Base-by-base conservation (phyloP, 2,797 vertebrate species). In the Bradypodion pumilum region DNA sequence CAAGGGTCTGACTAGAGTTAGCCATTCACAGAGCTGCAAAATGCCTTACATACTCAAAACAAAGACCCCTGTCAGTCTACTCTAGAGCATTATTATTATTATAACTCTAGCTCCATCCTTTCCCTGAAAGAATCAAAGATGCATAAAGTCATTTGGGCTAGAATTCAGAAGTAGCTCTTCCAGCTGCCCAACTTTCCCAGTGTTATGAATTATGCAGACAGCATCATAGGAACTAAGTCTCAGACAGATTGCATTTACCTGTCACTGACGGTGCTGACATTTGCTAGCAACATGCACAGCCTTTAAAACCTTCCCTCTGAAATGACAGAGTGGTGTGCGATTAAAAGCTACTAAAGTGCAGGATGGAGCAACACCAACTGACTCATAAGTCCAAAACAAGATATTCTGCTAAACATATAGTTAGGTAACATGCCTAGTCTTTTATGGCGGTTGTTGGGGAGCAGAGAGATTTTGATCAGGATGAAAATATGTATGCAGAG, bases 201-300 rank as follows among this genome's bases (percentile, higher is more conserved):
- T 74, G 6, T 44, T 42, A 19, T 66, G 42, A 74, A 73, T 69
- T 73, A 40, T 81, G 75, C 66, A 80, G 73, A 83, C 44, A 25
- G 21, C 23, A 79, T 75, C 73, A 19, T 78, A 86, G 77, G 60
- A 60, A 0, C 0, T 65, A 63, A 2, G 4, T 27, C 9, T 56
- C 21, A 56, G 4, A 9, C 37, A 7, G 27, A 32, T 7, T 82
- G 65, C 23, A 60, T 83, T 77, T 60, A 77, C 69, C 65, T 62
- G 69, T 46, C 74, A 63, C 52, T 56, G 12, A 21, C 10, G 23
- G 49, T 46, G 29, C 56, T 16, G 52, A 83, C 37, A 44, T 46
- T 70, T 69, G 21, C 49, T 46, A 69, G 52, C n/a, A n/a, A 74
- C 3, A 66, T 32, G 13, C 46, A 81, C 0, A 0, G 6, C 29